Percentiles rank a stretch among this genome's conserved stretches.
Evolutionary conservation across 1,140 invertebrate species (phyloP).

Genomic region (Lepidurus couesii): DNA sequence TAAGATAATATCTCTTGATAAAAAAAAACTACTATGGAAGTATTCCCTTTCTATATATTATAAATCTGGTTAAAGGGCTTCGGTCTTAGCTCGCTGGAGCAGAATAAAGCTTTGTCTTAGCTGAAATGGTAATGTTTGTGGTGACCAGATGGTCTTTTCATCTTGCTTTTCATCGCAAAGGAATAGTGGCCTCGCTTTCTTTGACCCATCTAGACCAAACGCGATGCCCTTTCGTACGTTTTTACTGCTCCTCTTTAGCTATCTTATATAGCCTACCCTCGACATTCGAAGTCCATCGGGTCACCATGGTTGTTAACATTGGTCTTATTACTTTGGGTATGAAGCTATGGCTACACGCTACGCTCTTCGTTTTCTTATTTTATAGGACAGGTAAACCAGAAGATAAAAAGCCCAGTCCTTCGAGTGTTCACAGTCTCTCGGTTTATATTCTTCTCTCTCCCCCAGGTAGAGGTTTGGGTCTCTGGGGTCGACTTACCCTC

Average conservation of each 20-base stretch:
- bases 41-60: too few relatives aligned
- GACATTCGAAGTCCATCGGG: background rate
- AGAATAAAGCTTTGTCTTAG: background rate
- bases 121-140: background rate
- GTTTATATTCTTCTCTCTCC: too few relatives aligned
- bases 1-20: background rate
- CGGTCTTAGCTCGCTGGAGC: background rate
- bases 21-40: too few relatives aligned
- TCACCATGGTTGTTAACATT: constrained; percentile 3
- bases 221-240: background rate
- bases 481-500: too few relatives aligned
- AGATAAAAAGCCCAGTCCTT: background rate
- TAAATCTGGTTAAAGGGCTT: too few relatives aligned
- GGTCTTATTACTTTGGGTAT: background rate
- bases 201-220: background rate
- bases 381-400: background rate
- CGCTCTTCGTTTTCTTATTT: background rate
- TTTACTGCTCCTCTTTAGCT: background rate
- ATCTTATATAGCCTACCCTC: background rate
- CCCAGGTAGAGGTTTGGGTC: too few relatives aligned
- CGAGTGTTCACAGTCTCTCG: too few relatives aligned
- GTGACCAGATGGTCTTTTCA: background rate
- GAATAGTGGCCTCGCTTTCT: background rate
- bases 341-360: background rate
- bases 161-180: background rate